Evolutionary conservation across 2,888 invertebrate genomes (phyloP), one percentile per base, ranked within the genome.

Genomic region (Spodoptera littoralis): DNA sequence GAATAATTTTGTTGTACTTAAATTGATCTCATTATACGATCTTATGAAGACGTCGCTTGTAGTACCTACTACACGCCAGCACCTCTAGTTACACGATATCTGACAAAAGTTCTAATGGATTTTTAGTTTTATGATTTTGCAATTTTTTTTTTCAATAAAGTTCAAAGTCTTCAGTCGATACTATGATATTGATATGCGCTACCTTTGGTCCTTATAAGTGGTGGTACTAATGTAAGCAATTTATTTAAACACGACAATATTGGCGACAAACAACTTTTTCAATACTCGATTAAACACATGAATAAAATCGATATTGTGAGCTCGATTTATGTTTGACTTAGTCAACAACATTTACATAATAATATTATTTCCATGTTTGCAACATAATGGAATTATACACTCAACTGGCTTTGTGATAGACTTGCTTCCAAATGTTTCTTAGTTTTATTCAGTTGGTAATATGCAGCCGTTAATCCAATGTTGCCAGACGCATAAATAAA

Each of bases 291-390:
- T 67, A 62, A 72, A 45, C 56, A 13, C 56, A 73, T 73, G 73
- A 75, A 79, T 79, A 77, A 75, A 63, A 75, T 36, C 67, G 75
- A 63, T 70, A 67, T 59, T 60, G 47, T 63, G 50, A 56, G 56
- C 51, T 44, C 50, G 51, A 70, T 68, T 66, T 59, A 62, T 54
- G 47, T 47, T 54, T 57, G 46, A 65, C 59, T 52, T 27, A 49
- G 53, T 22, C 46, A 47, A 36, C 18, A 27, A 52, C 58, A 65
- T 66, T 60, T 54, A 68, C 65, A 77, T 75, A 67, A 52, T 57
- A 64, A 77, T 75, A 67, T 53, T 57, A 64, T 70, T 50, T 65
- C 42, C 67, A 70, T 65, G 49, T 69, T 69, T 58, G 59, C 56
- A 60, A 48, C 55, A 50, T 58, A 70, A 62, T 47, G 41, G 58